A percentile compares a stretch with the other conserved stretches of the same genome.
Conservation (phyloP, 2,888 invertebrate genomes). For the Drosophila testacea region DNA sequence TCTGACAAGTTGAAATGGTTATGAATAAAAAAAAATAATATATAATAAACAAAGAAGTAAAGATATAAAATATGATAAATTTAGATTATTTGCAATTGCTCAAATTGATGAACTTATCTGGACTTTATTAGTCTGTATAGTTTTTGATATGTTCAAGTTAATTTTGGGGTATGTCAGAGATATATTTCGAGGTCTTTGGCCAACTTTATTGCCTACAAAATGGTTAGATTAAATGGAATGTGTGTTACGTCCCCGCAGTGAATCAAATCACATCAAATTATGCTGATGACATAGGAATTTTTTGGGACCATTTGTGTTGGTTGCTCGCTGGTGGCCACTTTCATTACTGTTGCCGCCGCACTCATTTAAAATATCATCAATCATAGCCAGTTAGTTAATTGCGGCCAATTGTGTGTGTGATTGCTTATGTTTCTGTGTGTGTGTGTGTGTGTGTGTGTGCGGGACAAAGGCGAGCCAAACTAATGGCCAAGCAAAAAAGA, state of each 20-base stretch:
- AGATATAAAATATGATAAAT: not conserved
- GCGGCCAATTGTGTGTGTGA: conserved; percentile 48
- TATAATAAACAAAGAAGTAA: not conserved
- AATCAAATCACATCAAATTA: conserved; percentile 73
- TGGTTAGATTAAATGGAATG: conserved; percentile 24
- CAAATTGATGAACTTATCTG: conserved; percentile 10
- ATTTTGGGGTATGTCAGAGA: conserved; percentile 19
- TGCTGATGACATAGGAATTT: conserved; percentile 56
- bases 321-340: conserved; percentile 37
- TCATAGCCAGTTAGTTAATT: conserved; percentile 81
- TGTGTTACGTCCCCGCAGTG: conserved; percentile 36
- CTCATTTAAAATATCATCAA: conserved; percentile 83
- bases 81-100: not conserved
- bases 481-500: conserved; percentile 49
- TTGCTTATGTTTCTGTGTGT: conserved; percentile 2
- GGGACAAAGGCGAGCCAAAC: conserved; percentile 56
- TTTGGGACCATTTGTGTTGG: conserved; percentile 34
- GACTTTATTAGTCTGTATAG: conserved; percentile 1
- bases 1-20: not conserved
- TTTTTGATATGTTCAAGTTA: conserved; percentile 6
- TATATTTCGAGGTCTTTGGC: not conserved
- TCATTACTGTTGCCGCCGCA: conserved; percentile 56
- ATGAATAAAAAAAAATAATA: not conserved
- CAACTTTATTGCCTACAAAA: conserved; percentile 8
- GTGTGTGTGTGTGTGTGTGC: conserved; percentile 10